A percentile compares a stretch with the other conserved stretches of the same genome.
Evolutionary conservation across 2,797 vertebrate genomes (phyloP).

Genomic region (Tachyglossus aculeatus): DNA sequence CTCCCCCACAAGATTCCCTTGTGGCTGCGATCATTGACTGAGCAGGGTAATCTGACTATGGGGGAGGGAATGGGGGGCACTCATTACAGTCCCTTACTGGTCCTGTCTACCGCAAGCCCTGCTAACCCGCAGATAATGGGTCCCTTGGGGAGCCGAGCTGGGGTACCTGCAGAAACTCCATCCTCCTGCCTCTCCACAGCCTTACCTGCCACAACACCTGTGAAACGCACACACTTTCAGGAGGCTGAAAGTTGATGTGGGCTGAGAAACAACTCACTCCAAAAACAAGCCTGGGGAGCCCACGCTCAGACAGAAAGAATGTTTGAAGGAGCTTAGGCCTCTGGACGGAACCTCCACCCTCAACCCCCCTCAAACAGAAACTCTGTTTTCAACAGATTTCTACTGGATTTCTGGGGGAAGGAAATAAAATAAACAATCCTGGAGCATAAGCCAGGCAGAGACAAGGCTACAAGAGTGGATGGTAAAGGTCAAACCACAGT

Average conservation of each 20-base stretch:
- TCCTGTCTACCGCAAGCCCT: too few species aligned
- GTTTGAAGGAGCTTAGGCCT: too few species aligned
- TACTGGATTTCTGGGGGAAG: neutral
- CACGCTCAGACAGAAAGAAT: too few species aligned
- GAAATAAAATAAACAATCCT: neutral
- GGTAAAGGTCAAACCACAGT: neutral
- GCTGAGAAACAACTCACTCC: neutral
- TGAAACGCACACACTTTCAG: slow-evolving; percentile 64
- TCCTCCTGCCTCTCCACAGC: slow-evolving; percentile 63
- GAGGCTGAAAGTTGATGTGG: slow-evolving; percentile 42
- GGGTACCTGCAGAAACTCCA: slow-evolving; percentile 60
- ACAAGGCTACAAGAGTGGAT: neutral
- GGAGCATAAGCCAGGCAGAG: neutral
- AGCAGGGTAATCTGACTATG: slow-evolving; percentile 59
- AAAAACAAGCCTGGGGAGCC: too few species aligned
- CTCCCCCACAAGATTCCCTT: too few species aligned
- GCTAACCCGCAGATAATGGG: slow-evolving; percentile 71
- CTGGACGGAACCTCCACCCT: too few species aligned
- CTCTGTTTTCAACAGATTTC: neutral
- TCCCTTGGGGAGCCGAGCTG: slow-evolving; percentile 54
- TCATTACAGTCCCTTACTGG: too few species aligned
- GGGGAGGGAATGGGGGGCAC: too few species aligned
- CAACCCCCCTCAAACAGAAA: too few species aligned
- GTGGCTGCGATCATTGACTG: slow-evolving; percentile 22
- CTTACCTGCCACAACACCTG: slow-evolving; percentile 47